Conservation (phyloP, 2,113 vertebrate genomes). For the Petaurus breviceps region DNA sequence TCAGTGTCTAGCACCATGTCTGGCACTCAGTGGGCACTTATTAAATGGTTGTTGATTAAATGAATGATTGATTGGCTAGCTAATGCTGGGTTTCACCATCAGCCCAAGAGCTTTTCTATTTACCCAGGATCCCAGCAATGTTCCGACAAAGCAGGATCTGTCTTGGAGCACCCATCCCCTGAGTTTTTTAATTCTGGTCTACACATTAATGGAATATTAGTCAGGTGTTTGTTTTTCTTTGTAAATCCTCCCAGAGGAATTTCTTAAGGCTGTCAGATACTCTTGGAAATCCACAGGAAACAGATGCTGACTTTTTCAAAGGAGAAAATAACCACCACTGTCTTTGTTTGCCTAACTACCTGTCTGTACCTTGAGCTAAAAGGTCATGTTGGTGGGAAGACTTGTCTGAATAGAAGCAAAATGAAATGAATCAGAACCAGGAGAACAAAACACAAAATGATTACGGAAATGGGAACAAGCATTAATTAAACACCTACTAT, state of each 20-base stretch:
- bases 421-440: background rate
- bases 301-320: background rate
- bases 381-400: background rate
- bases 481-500: background rate
- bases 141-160: background rate
- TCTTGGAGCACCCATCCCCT: background rate
- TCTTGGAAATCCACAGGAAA: background rate
- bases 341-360: background rate
- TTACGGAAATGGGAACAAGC: background rate
- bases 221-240: background rate
- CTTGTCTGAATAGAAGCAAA: background rate
- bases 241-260: background rate
- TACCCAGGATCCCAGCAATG: background rate
- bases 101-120: background rate
- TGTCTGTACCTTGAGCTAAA: background rate
- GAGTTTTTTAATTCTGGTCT: slow-evolving; percentile 23
- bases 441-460: background rate
- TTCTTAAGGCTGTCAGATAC: background rate
- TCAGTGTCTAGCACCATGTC: background rate
- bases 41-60: background rate
- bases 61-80: background rate
- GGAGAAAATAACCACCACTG: background rate
- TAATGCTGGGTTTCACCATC: background rate
- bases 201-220: slow-evolving; percentile 29
- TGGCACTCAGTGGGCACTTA: background rate